Evolutionary conservation across 2,113 vertebrate genomes (phyloP).

Genomic region (Amphiprion ocellaris): DNA sequence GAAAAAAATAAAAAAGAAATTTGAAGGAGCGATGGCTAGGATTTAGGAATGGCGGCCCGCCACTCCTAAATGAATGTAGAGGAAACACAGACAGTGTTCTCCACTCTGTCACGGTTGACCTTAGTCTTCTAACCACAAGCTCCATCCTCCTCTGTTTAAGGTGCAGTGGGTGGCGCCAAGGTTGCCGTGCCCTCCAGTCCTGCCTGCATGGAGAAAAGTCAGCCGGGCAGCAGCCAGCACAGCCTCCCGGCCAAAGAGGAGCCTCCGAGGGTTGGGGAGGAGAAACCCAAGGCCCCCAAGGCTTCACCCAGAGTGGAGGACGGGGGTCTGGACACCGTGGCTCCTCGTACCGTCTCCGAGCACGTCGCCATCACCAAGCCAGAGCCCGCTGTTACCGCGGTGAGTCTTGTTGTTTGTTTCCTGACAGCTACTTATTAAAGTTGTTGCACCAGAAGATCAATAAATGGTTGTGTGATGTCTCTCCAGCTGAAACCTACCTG

Average conservation of each 20-base stretch:
- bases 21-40: too few relatives aligned
- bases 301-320: constrained; percentile 84
- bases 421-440: too few relatives aligned
- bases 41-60: too few relatives aligned
- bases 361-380: constrained; percentile 90
- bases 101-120: neutral
- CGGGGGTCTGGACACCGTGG: constrained; percentile 87
- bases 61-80: too few relatives aligned
- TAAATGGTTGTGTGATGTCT: constrained; percentile 14
- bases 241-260: constrained; percentile 92
- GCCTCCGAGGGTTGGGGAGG: constrained; percentile 89
- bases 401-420: constrained; percentile 74
- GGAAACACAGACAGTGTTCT: too few relatives aligned
- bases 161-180: constrained; percentile 99
- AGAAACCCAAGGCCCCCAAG: constrained; percentile 90
- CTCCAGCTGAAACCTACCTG: constrained; percentile 94
- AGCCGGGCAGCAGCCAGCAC: constrained; percentile 93
- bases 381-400: constrained; percentile 89
- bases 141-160: constrained; percentile 95
- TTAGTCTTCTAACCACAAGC: constrained; percentile 92
- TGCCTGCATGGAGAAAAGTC: constrained; percentile 91
- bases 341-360: constrained; percentile 87
- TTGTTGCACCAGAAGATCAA: neutral
- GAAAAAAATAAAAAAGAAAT: too few relatives aligned
- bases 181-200: constrained; percentile 96